Evolutionary conservation across 2,888 invertebrate genomes (phyloP), one percentile per base, ranked within the genome.

Genomic region (Latheticus oryzae): DNA sequence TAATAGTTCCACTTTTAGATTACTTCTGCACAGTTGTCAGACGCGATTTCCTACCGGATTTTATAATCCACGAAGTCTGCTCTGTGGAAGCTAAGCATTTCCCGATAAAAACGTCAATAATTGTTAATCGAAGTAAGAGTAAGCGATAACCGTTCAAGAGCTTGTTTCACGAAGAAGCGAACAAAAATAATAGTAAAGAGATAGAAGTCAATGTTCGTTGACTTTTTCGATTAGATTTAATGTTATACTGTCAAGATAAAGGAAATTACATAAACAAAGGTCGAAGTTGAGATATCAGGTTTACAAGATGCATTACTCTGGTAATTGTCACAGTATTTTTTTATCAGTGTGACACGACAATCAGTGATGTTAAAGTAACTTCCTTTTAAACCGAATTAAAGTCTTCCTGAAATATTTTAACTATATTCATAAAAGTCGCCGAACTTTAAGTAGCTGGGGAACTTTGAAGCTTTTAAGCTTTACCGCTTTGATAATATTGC

Each of bases 111-210:
- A 38, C 21, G 38, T 38, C 38, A 23, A 38, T 38, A 38, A 38
- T 38, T 38, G 38, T 38, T 38, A 38, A 38, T 38, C 38, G 38
- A 38, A 38, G 38, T 38, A 38, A 21, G 19, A 38, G 38, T 38
- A 21, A 38, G 11, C 38, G 38, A 38, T 38, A 38, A 38, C 21
- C 35, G 13, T 38, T 23, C 38, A 38, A 11, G 38, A 38, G 21
- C 19, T 38, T 38, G 38, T 38, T 23, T 23, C 23, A 23, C 13
- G 11, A 13, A 8, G 38, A 21, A 21, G n/a, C n/a, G 21, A 12
- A 23, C 38, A 21, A 23, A 38, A 38, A 38, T 38, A 38, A 38
- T 38, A 12, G 21, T 38, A n/a, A 21, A 13, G n/a, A 38, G 11
- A 21, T 38, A 38, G 1, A n/a, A 11, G 35, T 16, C 35, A 35